Conservation (phyloP, 1,140 invertebrate species). For the Drosophila dunni region DNA sequence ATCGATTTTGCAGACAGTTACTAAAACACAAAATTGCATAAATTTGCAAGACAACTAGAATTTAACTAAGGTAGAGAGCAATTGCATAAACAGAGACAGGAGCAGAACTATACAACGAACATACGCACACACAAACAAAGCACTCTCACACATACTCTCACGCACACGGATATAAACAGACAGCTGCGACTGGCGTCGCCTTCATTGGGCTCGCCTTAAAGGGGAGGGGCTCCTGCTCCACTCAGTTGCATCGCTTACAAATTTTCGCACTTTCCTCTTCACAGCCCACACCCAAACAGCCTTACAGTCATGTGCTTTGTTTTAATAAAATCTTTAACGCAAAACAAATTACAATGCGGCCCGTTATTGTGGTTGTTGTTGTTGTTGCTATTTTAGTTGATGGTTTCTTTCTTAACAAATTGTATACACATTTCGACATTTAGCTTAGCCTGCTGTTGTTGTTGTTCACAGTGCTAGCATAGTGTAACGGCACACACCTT, state of each 20-base stretch:
- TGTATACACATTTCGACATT: conserved; percentile 77
- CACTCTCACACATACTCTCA: conserved; percentile 38
- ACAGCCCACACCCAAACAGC: conserved; percentile 24
- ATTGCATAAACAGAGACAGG: conserved; percentile 40
- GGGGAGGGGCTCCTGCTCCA: conserved; percentile 41
- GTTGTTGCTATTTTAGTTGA: conserved; percentile 54
- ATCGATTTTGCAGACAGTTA: conserved; percentile 71
- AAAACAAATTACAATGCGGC: conserved; percentile 52
- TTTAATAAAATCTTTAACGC: conserved; percentile 63
- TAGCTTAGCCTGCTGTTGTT: conserved; percentile 52
- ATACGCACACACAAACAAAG: conserved; percentile 25
- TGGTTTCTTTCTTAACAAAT: conserved; percentile 61
- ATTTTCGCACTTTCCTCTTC: conserved; percentile 51
- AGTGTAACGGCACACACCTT: conserved; percentile 82
- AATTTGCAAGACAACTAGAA: conserved; percentile 53
- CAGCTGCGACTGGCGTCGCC: conserved; percentile 34
- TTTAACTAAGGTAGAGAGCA: conserved; percentile 56
- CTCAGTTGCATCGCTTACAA: conserved; percentile 42
- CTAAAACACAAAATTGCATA: conserved; percentile 66
- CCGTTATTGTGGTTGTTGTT: conserved; percentile 11
- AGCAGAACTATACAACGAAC: conserved; percentile 3
- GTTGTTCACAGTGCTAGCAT: conserved; percentile 46
- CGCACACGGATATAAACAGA: conserved; percentile 26
- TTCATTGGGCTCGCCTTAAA: conserved; percentile 40
- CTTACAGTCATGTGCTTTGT: conserved; percentile 43